These are phyloP conservation scores for Copidosoma floridanum DNA, from an alignment of 1,140 invertebrate genomes.

Conservation along the genomic window DNA sequence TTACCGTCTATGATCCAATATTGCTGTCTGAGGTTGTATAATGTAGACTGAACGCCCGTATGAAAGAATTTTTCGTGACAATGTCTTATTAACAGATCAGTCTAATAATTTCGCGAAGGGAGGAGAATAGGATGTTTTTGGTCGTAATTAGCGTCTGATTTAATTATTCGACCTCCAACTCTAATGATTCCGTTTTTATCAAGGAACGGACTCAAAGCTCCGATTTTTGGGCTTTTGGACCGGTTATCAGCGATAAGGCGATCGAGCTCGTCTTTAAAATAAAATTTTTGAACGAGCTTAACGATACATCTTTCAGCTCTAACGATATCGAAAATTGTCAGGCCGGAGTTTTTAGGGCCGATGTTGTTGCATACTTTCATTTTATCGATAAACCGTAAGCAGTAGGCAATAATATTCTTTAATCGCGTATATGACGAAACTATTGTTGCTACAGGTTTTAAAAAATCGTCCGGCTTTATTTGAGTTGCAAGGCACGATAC, in stretches of 20 bases:
- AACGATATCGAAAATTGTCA: background rate
- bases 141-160: no score
- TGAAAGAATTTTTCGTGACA: conserved; percentile 33
- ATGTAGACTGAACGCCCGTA: no score
- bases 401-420: conserved; percentile 8
- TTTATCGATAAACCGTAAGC: no score
- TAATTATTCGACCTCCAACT: no score
- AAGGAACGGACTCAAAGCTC: conserved; percentile 33
- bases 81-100: conserved; percentile 21
- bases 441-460: no score
- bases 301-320: background rate
- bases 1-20: no score
- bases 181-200: no score
- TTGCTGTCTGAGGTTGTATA: conserved; percentile 13
- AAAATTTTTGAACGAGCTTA: background rate
- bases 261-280: background rate
- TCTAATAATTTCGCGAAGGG: conserved; percentile 24
- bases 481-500: background rate
- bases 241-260: background rate
- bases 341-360: background rate
- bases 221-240: background rate
- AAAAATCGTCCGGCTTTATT: background rate
- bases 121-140: conserved; percentile 43
- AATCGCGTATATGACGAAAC: no score
- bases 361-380: background rate